Conservation (phyloP, 1,140 invertebrate genomes). For the Apocrypta bakeri region DNA sequence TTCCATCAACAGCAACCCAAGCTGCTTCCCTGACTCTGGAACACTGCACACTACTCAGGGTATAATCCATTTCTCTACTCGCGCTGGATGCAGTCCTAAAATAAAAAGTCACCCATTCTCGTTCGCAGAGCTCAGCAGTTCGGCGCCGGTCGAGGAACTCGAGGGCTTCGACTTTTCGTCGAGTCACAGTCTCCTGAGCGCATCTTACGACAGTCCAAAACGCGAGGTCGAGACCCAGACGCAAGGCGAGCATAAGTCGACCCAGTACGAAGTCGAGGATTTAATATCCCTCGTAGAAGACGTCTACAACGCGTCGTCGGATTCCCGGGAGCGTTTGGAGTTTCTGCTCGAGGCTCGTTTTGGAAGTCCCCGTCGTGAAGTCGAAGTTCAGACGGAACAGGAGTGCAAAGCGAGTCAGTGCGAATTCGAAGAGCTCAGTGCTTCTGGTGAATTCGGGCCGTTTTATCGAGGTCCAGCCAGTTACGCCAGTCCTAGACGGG, state of each 20-base stretch:
- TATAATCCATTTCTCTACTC: too few relatives aligned
- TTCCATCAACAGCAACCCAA: background rate
- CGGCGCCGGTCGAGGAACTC: slow-evolving; percentile 38
- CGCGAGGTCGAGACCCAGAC: slow-evolving; percentile 68
- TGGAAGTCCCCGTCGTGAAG: slow-evolving; percentile 60
- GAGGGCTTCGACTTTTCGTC: slow-evolving; percentile 47
- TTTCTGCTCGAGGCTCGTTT: slow-evolving; percentile 52
- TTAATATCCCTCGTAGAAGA: slow-evolving; percentile 47
- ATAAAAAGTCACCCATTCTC: too few relatives aligned
- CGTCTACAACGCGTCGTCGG: background rate
- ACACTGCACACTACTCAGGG: too few relatives aligned
- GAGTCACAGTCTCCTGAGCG: slow-evolving; percentile 27
- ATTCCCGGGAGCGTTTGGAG: slow-evolving; percentile 53
- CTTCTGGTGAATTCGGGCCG: slow-evolving; percentile 9
- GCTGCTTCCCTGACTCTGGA: background rate
- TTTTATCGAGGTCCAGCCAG: slow-evolving; percentile 16
- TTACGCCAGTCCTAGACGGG: slow-evolving; percentile 55
- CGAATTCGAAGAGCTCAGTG: slow-evolving; percentile 34
- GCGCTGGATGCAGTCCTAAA: too few relatives aligned
- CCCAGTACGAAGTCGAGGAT: slow-evolving; percentile 65
- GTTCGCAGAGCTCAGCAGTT: slow-evolving; percentile 29
- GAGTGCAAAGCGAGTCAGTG: slow-evolving; percentile 68
- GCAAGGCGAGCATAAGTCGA: slow-evolving; percentile 66
- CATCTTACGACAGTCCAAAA: slow-evolving; percentile 56
- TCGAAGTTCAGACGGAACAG: slow-evolving; percentile 60